A percentile compares a stretch with the other conserved stretches of the same genome.
Evolutionary conservation across 2,888 invertebrate genomes (phyloP).

Genomic region (Meta bourneti): DNA sequence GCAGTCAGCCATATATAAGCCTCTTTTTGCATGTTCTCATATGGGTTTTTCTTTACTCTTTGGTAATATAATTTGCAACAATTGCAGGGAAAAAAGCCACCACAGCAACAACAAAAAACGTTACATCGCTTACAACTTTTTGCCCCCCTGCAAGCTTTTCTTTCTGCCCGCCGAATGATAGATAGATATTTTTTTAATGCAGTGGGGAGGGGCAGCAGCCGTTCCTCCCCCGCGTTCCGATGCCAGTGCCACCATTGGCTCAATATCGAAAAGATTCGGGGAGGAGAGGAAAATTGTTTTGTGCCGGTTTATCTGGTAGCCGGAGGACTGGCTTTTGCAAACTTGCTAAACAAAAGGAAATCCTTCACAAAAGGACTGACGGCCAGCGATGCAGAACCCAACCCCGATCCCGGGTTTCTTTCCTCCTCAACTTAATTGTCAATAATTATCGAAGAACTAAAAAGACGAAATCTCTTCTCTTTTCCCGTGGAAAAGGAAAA

Average conservation of each 20-base stretch:
- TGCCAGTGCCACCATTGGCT: constrained; percentile 59
- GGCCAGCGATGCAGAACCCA: constrained; percentile 67
- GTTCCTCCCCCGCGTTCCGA: constrained; percentile 40
- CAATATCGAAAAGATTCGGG: constrained; percentile 44
- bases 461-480: constrained; percentile 68
- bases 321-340: constrained; percentile 67
- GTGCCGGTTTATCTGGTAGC: constrained; percentile 69
- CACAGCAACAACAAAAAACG: neutral
- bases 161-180: constrained; percentile 52
- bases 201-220: constrained; percentile 39
- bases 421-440: constrained; percentile 77
- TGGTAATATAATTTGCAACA: constrained; percentile 43
- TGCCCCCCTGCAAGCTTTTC: neutral
- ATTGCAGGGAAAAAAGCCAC: constrained; percentile 20
- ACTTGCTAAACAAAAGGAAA: constrained; percentile 64
- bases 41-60: constrained; percentile 24
- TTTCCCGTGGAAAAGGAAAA: constrained; percentile 57
- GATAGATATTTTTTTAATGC: constrained; percentile 54
- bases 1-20: constrained; percentile 18
- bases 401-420: constrained; percentile 46
- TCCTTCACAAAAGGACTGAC: constrained; percentile 63
- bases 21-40: constrained; percentile 21
- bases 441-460: constrained; percentile 76
- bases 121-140: constrained; percentile 40
- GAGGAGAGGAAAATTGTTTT: constrained; percentile 61